Percentiles rank a stretch among this genome's conserved stretches.
phyloP scores from a whole-genome alignment of 1,140 invertebrate genomes.

The Drosophila busckii region DNA sequence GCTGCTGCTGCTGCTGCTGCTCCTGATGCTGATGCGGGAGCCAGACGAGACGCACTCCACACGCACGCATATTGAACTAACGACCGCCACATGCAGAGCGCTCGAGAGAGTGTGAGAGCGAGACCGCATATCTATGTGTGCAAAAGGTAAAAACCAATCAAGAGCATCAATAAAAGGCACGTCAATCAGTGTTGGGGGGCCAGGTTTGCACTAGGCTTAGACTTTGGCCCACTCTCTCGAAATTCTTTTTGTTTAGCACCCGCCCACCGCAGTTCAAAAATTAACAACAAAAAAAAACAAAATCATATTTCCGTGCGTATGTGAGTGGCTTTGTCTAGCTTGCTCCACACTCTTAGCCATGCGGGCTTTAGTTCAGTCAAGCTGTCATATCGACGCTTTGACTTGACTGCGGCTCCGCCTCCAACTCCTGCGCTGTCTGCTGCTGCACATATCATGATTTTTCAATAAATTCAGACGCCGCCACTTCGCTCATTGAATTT shows the following conservation, averaged over 20 bases:
- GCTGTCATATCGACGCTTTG: constrained; percentile 74
- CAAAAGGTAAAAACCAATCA: constrained; percentile 77
- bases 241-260: too few species aligned
- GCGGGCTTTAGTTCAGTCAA: constrained; percentile 72
- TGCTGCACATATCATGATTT: constrained; percentile 72
- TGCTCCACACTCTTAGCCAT: constrained; percentile 12
- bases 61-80: constrained; percentile 76
- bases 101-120: background rate
- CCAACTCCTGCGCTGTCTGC: constrained; percentile 15
- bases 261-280: background rate
- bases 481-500: constrained; percentile 75
- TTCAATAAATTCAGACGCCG: constrained; percentile 72
- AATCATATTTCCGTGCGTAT: constrained; percentile 65
- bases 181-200: constrained; percentile 64
- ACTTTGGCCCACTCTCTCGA: constrained; percentile 18
- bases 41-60: constrained; percentile 32
- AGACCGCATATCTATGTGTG: constrained; percentile 33
- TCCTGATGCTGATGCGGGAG: constrained; percentile 11
- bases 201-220: constrained; percentile 35
- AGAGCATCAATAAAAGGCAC: constrained; percentile 77
- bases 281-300: constrained; percentile 32
- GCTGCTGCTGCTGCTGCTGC: background rate
- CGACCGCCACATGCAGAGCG: constrained; percentile 22
- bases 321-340: constrained; percentile 43
- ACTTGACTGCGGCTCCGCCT: constrained; percentile 32